phyloP scores from a whole-genome alignment of 2,797 vertebrate genomes.

The Poeciliopsis infans region DNA sequence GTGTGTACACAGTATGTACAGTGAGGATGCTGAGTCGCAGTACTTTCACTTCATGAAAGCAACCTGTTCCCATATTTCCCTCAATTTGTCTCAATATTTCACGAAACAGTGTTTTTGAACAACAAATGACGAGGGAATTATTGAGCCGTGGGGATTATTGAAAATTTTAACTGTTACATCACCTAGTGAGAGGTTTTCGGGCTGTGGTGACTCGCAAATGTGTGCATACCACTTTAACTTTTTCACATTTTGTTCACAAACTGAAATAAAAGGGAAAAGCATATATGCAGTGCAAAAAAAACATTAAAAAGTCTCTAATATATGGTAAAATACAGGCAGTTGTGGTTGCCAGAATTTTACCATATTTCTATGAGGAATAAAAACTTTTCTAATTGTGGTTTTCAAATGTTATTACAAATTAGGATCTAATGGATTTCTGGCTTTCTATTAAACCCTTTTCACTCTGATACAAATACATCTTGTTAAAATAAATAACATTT shows the following conservation, averaged over 20 bases:
- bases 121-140: slow-evolving; percentile 36
- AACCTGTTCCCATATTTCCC: slow-evolving; percentile 20
- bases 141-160: slow-evolving; percentile 32
- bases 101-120: slow-evolving; percentile 24
- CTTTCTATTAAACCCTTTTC: not conserved
- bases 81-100: slow-evolving; percentile 18
- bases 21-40: slow-evolving; percentile 19
- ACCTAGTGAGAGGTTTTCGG: slow-evolving; percentile 37
- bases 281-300: not conserved
- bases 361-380: no score
- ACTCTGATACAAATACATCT: not conserved
- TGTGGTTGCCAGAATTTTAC: no score
- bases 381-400: not conserved
- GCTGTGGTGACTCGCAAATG: not conserved
- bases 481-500: no score
- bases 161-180: slow-evolving; percentile 45
- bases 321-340: no score
- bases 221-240: not conserved
- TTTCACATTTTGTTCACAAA: not conserved
- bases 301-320: no score
- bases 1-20: slow-evolving; percentile 3
- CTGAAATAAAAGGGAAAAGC: not conserved
- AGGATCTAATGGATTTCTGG: not conserved
- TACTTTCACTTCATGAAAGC: slow-evolving; percentile 24
- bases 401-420: not conserved